A percentile compares a stretch with the other conserved stretches of the same genome.
Conservation (phyloP, 2,113 vertebrate genomes). For the Pelodiscus sinensis region DNA sequence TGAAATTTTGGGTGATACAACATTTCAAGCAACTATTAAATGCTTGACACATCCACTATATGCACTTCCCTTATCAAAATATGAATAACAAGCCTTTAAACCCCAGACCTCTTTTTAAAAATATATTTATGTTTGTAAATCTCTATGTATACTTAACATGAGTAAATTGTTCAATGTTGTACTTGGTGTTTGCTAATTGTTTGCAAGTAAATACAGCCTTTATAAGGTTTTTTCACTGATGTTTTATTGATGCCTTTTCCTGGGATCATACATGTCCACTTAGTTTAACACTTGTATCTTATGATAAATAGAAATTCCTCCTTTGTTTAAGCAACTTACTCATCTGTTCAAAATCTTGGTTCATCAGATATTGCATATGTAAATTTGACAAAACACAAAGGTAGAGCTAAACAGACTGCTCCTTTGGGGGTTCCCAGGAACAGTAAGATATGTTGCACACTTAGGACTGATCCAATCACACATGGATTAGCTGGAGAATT, state of each 20-base stretch:
- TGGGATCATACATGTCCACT: not conserved
- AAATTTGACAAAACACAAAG: slow-evolving; percentile 25
- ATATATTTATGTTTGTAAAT: not conserved
- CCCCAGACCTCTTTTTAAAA: not conserved
- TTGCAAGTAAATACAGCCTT: slow-evolving; percentile 23
- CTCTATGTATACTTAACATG: not conserved
- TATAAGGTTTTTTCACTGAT: slow-evolving; percentile 18
- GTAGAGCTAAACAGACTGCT: slow-evolving; percentile 39
- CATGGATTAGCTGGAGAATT: slow-evolving; percentile 78
- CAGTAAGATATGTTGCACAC: slow-evolving; percentile 64
- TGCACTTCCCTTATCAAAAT: not conserved
- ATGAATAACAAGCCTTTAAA: not conserved
- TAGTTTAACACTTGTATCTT: slow-evolving; percentile 24
- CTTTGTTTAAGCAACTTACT: slow-evolving; percentile 5
- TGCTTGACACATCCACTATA: not conserved
- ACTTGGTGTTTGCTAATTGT: slow-evolving; percentile 45
- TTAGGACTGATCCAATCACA: slow-evolving; percentile 74
- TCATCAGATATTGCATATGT: slow-evolving; percentile 27
- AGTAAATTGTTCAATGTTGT: slow-evolving; percentile 8
- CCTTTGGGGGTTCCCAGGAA: slow-evolving; percentile 34
- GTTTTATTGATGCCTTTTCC: slow-evolving; percentile 35
- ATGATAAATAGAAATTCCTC: not conserved
- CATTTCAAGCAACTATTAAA: not conserved
- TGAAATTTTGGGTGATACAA: not conserved
- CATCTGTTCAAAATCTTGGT: slow-evolving; percentile 46